Base-by-base conservation (phyloP, 2,113 vertebrate species). In the Rhabdomys dilectus region DNA sequence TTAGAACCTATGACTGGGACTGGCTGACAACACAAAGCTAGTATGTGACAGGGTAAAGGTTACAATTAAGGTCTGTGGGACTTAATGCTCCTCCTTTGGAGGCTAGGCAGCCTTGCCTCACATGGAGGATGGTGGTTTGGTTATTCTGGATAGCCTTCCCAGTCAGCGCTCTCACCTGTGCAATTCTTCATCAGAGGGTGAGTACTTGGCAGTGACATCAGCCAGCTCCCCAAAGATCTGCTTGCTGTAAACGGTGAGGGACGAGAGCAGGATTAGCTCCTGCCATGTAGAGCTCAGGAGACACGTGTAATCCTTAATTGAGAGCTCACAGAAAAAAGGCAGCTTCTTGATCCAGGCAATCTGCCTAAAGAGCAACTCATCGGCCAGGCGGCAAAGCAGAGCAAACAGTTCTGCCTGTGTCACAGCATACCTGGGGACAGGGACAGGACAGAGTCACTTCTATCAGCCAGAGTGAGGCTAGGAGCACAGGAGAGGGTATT, bases 301-400 rank as follows among this genome's bases (percentile, higher is more conserved):
- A 97, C 99, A 99, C 84, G 99, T 99, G 98, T 99, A 99, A 99
- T 99, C 99, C 98, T 99, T 99, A 97, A 99, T 99, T 98, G 99
- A 99, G 94, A 99, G 99, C 92, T 99, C 99, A 0, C 99, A 99
- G 99, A 99, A 99, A 98, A 99, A 99, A 0, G 99, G 99, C 98
- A 99, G 99, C 99, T 99, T 99, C 99, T 99, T 99, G 98, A 99
- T 99, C 99, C 99, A 99, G 93, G 99, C 99, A 97, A 99, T 99
- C 98, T 99, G 99, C 66, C 99, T 99, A 98, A 99, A 99, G 81
- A 99, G 99, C 97, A 99, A 99, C 98, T 99, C 99, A 2, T 99
- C 99, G 0, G 99, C 99, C 98, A 99, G 98, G 29, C 99, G 99
- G 95, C 99, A 99, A 96, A 99, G 98, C 98, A 99, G 98, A 0